These are phyloP conservation scores for Ashinkailepas kermadecensis DNA, from an alignment of 2,888 invertebrate genomes.

Conservation along the genomic window DNA sequence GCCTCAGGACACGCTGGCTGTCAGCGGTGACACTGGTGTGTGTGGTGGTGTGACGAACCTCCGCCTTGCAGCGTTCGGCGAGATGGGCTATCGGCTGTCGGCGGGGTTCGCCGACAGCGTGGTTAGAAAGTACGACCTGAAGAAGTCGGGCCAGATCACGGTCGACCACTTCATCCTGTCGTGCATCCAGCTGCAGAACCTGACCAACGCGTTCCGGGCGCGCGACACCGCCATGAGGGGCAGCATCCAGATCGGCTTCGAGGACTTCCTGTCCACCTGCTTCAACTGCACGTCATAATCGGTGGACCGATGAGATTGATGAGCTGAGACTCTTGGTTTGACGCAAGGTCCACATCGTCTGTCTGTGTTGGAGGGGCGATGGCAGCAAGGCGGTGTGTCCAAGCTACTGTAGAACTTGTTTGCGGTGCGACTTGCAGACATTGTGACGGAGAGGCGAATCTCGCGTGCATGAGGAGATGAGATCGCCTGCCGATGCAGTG, in stretches of 20 bases:
- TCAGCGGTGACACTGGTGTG: conserved; percentile 31
- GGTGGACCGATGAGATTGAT: neutral
- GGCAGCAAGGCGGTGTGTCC: no score
- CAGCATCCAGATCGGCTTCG: conserved; percentile 73
- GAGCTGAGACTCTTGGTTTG: neutral
- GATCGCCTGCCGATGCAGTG: no score
- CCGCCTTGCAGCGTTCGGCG: conserved; percentile 56
- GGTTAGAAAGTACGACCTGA: conserved; percentile 56
- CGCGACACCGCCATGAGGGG: conserved; percentile 74
- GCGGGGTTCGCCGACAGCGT: conserved; percentile 68
- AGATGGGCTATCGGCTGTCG: conserved; percentile 82
- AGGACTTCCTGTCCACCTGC: conserved; percentile 80
- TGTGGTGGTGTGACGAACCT: no score
- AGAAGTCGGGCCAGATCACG: conserved; percentile 42
- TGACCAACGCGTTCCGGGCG: conserved; percentile 70
- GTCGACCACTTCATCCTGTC: conserved; percentile 82
- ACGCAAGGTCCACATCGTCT: neutral
- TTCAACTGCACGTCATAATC: conserved; percentile 46
- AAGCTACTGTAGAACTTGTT: no score
- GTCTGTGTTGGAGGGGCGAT: no score
- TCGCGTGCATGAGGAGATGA: no score
- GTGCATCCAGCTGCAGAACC: conserved; percentile 79
- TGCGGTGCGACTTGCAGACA: no score
- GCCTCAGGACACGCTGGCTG: neutral
- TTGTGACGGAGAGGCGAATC: no score